A percentile compares a stretch with the other conserved stretches of the same genome.
phyloP scores from a whole-genome alignment of 1,140 invertebrate species.

The Thalassaphorura encarpata region DNA sequence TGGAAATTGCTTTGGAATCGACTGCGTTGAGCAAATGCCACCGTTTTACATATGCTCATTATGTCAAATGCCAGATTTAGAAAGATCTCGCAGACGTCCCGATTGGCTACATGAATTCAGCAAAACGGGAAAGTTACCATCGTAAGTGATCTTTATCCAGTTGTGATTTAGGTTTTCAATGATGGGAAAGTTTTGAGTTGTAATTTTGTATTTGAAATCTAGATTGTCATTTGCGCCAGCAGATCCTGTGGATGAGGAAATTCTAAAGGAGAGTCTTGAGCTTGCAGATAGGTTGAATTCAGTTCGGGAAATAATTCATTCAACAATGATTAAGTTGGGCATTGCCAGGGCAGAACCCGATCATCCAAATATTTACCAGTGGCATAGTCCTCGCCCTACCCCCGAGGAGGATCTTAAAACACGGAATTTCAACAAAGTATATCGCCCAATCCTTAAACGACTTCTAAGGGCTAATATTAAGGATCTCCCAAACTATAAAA shows the following conservation, averaged over 20 bases:
- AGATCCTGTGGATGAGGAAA: not conserved
- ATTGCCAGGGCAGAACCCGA: constrained; percentile 47
- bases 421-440: constrained; percentile 14
- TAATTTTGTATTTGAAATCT: not conserved
- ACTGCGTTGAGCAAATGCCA: constrained; percentile 67
- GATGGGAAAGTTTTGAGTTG: constrained; percentile 33
- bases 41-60: constrained; percentile 83
- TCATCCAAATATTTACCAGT: constrained; percentile 23
- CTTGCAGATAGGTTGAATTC: constrained; percentile 57
- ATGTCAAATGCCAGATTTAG: constrained; percentile 64
- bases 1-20: constrained; percentile 73
- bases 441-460: constrained; percentile 13
- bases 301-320: constrained; percentile 56
- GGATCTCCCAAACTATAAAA: not conserved
- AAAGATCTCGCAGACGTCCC: constrained; percentile 58
- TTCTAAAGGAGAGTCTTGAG: constrained; percentile 47
- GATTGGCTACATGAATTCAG: constrained; percentile 79
- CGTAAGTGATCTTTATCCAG: too few species aligned
- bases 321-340: constrained; percentile 60
- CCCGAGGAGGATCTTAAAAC: constrained; percentile 7
- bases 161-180: too few species aligned
- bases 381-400: constrained; percentile 7
- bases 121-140: constrained; percentile 65
- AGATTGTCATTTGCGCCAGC: constrained; percentile 4
- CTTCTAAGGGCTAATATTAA: constrained; percentile 9